Base-by-base conservation (phyloP, 2,797 vertebrate species). In the Pitangus sulphuratus region DNA sequence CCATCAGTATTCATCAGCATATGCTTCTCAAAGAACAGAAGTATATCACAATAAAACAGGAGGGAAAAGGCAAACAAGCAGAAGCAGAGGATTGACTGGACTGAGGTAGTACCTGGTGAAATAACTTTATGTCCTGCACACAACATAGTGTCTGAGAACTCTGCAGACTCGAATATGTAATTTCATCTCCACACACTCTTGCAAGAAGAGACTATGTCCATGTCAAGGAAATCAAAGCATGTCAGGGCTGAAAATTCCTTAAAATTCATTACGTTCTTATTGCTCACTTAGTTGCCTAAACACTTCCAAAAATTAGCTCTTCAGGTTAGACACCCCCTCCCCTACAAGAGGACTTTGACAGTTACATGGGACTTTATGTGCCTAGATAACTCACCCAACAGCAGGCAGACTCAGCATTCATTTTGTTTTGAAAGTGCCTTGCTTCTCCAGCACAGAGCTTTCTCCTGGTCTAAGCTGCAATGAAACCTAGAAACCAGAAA, bases 31-130 rank as follows among this genome's bases (percentile, higher is more conserved):
- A 89, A 84, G 42, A 95, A 74, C 60, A 94, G 74, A 88, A 91
- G 31, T 81, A 53, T 92, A 92, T 92, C 91, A 87, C 70, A 89
- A 69, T 62, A 94, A 89, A 93, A 79, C 56, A 82, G 62, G 85
- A 93, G 31, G 19, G 33, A 19, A 92, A 94, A 77, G 57, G 84
- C 51, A 78, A 88, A 76, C 68, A 88, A 86, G 74, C 26, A 77
- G 57, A 64, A 90, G 31, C 70, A 66, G 44, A 79, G 71, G 54
- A 77, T 35, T 85, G 64, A 89, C 71, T 81, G 60, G 86, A 76
- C 50, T 83, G 58, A 89, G 83, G 88, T 16, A 90, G 80, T 33
- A 78, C 39, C 53, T 81, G 48, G 54, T 95, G 45, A 91, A 91
- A 84, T 40, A 93, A 74, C 61, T 72, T 70, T 47, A 85, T 68